phyloP scores from a whole-genome alignment of 2,113 vertebrate species.

The Brachypodius melanocephalos region DNA sequence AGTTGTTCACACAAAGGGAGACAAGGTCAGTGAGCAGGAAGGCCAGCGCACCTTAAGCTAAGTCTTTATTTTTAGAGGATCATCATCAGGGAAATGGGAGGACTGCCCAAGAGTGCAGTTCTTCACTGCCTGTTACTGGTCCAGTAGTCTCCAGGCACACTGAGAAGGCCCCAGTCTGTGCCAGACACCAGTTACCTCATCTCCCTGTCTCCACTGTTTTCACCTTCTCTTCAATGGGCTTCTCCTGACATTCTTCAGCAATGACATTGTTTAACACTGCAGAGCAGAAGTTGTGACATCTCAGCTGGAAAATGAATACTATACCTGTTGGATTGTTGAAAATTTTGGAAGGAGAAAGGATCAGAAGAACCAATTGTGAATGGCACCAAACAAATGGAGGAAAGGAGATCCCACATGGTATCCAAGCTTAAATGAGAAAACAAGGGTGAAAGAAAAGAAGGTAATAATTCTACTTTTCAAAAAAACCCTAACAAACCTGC shows the following conservation, averaged over 20 bases:
- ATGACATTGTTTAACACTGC: not conserved
- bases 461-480: not conserved
- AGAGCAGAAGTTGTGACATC: not conserved
- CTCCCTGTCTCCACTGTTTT: not conserved
- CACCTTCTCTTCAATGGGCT: not conserved
- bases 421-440: not conserved
- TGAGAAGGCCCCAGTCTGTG: not conserved
- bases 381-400: not conserved
- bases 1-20: not conserved
- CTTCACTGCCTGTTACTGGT: not conserved
- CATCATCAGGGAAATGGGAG: not conserved
- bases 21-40: not conserved
- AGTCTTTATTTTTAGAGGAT: not conserved
- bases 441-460: not conserved
- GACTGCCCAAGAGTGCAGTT: not conserved
- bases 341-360: not conserved
- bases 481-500: not conserved
- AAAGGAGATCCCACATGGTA: not conserved
- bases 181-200: not conserved
- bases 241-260: not conserved
- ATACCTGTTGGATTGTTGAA: not conserved
- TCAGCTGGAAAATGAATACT: not conserved
- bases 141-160: not conserved
- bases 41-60: not conserved
- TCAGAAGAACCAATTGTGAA: not conserved